phyloP scores from a whole-genome alignment of 2,888 invertebrate species.

The Colostygia pectinataria region DNA sequence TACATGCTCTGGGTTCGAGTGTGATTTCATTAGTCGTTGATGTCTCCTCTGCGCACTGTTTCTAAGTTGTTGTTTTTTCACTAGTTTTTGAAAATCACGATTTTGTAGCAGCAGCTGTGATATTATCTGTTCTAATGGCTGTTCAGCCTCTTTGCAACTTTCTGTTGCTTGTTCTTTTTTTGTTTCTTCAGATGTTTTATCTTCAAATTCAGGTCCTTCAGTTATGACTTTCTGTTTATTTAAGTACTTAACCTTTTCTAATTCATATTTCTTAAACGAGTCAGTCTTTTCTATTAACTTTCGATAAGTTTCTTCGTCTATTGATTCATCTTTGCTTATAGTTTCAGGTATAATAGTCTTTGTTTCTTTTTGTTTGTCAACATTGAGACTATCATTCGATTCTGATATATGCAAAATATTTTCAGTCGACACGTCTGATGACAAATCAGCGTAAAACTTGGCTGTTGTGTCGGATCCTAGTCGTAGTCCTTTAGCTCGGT shows the following conservation, averaged over 20 bases:
- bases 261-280: constrained; percentile 79
- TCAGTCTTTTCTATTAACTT: constrained; percentile 79
- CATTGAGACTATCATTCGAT: constrained; percentile 84
- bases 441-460: constrained; percentile 86
- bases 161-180: constrained; percentile 49
- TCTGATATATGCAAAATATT: constrained; percentile 85
- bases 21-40: constrained; percentile 80
- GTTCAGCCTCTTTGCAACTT: constrained; percentile 71
- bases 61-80: constrained; percentile 87
- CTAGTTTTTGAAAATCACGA: constrained; percentile 90
- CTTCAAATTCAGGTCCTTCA: constrained; percentile 70
- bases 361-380: constrained; percentile 60
- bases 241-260: constrained; percentile 77
- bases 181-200: constrained; percentile 52
- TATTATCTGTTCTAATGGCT: constrained; percentile 89
- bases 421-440: constrained; percentile 84
- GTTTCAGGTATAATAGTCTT: constrained; percentile 49
- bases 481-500: constrained; percentile 81
- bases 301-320: constrained; percentile 75
- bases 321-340: constrained; percentile 72
- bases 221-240: constrained; percentile 76
- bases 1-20: constrained; percentile 77
- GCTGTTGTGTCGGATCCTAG: constrained; percentile 79
- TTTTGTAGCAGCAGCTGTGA: constrained; percentile 92
- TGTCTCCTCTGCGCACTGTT: constrained; percentile 80